A percentile compares a stretch with the other conserved stretches of the same genome.
Evolutionary conservation across 2,888 invertebrate species (phyloP).

Genomic region (Hybos culiciformis): DNA sequence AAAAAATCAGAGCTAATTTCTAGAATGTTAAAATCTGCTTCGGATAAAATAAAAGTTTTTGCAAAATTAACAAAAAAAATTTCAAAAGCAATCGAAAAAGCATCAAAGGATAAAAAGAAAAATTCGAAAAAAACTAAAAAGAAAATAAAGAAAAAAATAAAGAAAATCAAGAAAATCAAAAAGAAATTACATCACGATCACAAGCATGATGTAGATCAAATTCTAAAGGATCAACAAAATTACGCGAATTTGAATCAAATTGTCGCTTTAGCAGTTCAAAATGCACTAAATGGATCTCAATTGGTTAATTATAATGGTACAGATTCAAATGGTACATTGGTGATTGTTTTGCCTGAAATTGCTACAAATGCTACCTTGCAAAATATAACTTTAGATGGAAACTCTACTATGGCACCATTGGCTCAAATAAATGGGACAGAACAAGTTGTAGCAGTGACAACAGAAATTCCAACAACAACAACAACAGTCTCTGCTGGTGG

Average conservation of each 20-base stretch:
- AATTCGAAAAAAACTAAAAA: not conserved
- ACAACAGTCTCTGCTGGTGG: not conserved
- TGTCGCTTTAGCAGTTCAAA: too few relatives aligned
- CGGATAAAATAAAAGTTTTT: conserved; percentile 8
- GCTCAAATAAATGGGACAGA: not conserved
- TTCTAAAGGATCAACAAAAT: not conserved
- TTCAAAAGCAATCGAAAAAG: conserved; percentile 5
- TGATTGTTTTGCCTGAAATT: not conserved
- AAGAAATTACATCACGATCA: not conserved
- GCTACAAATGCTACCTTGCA: not conserved
- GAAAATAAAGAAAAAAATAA: not conserved
- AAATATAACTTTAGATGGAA: not conserved
- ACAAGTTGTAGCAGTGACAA: not conserved
- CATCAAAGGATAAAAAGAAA: not conserved
- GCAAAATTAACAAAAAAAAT: conserved; percentile 9
- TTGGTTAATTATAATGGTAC: too few relatives aligned
- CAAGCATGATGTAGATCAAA: too few relatives aligned
- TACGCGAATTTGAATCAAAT: not conserved
- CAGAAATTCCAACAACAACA: not conserved
- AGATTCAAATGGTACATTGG: too few relatives aligned
- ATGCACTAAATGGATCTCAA: too few relatives aligned
- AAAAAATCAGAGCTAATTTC: conserved; percentile 5
- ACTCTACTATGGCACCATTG: not conserved
- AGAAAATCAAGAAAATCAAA: not conserved
- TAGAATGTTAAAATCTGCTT: conserved; percentile 6